A percentile compares a stretch with the other conserved stretches of the same genome.
Evolutionary conservation across 2,888 invertebrate genomes (phyloP).

Genomic region (Phortica magna): DNA sequence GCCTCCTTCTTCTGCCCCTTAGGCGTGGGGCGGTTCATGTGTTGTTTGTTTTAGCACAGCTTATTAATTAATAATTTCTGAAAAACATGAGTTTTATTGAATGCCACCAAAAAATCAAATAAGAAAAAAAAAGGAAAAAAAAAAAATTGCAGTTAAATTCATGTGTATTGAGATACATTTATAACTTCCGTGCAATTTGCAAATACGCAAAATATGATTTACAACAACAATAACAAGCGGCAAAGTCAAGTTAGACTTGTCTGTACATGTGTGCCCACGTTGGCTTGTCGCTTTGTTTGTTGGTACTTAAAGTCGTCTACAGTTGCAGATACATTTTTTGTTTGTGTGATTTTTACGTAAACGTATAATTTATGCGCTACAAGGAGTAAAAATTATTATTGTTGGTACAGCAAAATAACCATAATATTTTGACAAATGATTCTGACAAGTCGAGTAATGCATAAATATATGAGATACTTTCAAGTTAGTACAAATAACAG

Average conservation of each 20-base stretch:
- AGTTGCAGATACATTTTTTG: background rate
- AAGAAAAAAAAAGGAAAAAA: background rate
- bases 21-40: slow-evolving; percentile 23
- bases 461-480: background rate
- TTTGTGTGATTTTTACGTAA: background rate
- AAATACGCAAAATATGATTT: slow-evolving; percentile 52
- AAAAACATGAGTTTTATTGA: slow-evolving; percentile 34
- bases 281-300: background rate
- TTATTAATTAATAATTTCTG: slow-evolving; percentile 65
- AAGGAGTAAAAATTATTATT: background rate
- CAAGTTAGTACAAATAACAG: background rate
- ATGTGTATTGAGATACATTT: slow-evolving; percentile 56
- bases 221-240: slow-evolving; percentile 41
- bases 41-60: slow-evolving; percentile 47
- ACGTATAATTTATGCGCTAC: slow-evolving; percentile 13
- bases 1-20: background rate
- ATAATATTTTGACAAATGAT: slow-evolving; percentile 63
- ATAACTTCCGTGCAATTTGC: slow-evolving; percentile 62
- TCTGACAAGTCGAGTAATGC: slow-evolving; percentile 40
- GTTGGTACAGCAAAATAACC: background rate
- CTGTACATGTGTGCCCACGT: slow-evolving; percentile 1
- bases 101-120: background rate
- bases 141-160: background rate
- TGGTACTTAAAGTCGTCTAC: background rate
- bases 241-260: background rate